Evolutionary conservation across 2,797 vertebrate species (phyloP), one percentile per base, ranked within the genome.

Genomic region (Gymnothorax reevesii): DNA sequence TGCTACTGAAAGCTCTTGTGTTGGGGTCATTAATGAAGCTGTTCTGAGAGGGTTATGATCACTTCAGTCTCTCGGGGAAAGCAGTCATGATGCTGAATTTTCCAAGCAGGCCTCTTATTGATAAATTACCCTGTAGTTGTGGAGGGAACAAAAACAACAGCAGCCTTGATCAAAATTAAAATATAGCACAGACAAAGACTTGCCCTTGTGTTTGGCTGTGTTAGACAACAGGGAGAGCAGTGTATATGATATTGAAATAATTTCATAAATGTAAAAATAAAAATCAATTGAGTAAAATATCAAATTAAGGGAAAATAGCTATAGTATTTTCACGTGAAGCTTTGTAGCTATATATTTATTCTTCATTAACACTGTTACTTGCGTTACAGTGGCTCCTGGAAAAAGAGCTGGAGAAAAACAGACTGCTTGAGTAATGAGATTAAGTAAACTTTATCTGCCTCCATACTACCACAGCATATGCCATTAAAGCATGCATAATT

Each of bases 21-120:
- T 60, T 84, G 10, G 83, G 75, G 59, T 84, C 60, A 84, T 84
- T 84, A 84, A 84, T 84, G 62, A 84, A 84, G 57, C 33, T 84
- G 57, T 84, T 64, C 57, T 62, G 57, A 84, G 83, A 84, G 57
- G 57, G 59, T 84, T 84, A 64, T 84, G 83, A 84, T 84, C 59
- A 84, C 17, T 60, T 84, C 33, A 64, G 60, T 84, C 83, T 42
- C 83, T 17, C 33, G 57, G 7, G 83, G 9, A 8, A 6, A 17
- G 75, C 6, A 7, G 27, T 17, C 17, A 64, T 83, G 27, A 83
- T 62, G 33, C 57, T 20, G 33, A 83, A 62, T 33, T 49, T 83
- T 49, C 59, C 59, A 64, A 4, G 59, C 57, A 59, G 27, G 17
- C 60, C 49, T 20, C 60, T 83, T 64, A 83, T 83, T 83, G 83